Conservation (phyloP, 2,113 vertebrate species). For the Talpa occidentalis region DNA sequence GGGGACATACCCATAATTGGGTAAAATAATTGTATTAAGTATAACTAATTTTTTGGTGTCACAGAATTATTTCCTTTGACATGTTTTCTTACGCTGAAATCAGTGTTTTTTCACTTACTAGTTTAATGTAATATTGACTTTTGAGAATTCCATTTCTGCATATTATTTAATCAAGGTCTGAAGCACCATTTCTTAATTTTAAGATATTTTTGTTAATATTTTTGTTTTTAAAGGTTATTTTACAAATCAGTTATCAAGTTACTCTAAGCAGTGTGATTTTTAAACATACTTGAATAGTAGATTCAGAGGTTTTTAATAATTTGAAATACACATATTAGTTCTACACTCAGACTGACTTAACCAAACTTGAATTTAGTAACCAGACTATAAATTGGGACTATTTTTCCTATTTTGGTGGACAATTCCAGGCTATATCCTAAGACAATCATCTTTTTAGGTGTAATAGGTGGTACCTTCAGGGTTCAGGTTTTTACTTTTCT, state of each 20-base stretch:
- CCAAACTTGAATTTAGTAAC: constrained; percentile 59
- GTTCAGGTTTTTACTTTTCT: constrained; percentile 61
- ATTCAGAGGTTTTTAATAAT: constrained; percentile 37
- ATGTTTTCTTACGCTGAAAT: constrained; percentile 60
- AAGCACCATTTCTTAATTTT: constrained; percentile 68
- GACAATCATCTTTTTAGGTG: constrained; percentile 75
- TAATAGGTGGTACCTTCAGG: constrained; percentile 57
- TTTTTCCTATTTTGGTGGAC: constrained; percentile 59
- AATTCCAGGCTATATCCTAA: constrained; percentile 54
- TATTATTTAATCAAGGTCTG: constrained; percentile 43
- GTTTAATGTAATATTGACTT: constrained; percentile 50
- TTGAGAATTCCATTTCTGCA: constrained; percentile 60
- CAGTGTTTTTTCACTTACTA: constrained; percentile 59
- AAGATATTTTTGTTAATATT: constrained; percentile 58
- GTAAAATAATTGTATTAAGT: constrained; percentile 53
- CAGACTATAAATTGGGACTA: constrained; percentile 42
- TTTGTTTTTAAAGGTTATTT: constrained; percentile 57
- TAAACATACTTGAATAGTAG: constrained; percentile 42
- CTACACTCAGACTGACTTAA: constrained; percentile 38
- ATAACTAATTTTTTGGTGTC: constrained; percentile 53
- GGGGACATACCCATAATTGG: constrained; percentile 25
- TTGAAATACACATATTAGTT: constrained; percentile 55
- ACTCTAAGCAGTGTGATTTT: constrained; percentile 52
- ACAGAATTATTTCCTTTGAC: constrained; percentile 61
- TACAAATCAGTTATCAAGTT: constrained; percentile 44